Percentiles rank a stretch among this genome's conserved stretches.
Conservation (phyloP, 2,888 invertebrate species). For the Tiphia femorata region DNA sequence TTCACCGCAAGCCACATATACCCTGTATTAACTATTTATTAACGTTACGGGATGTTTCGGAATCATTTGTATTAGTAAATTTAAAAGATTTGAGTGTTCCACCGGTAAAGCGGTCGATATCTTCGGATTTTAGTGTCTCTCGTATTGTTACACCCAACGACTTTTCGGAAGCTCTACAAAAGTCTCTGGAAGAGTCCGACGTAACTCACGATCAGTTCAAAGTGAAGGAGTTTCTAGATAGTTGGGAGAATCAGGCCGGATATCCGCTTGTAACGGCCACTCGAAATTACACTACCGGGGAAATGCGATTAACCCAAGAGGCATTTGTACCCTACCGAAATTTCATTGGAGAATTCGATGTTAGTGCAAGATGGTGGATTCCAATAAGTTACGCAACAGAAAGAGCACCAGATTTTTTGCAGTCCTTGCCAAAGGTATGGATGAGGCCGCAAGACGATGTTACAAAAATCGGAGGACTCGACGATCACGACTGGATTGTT, state of each 20-base stretch:
- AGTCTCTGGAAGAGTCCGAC: conserved; percentile 51
- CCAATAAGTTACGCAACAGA: conserved; percentile 55
- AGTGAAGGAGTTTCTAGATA: conserved; percentile 58
- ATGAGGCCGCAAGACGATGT: conserved; percentile 55
- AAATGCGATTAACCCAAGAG: conserved; percentile 69
- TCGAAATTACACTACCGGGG: conserved; percentile 53
- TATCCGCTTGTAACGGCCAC: conserved; percentile 76
- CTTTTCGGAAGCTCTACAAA: conserved; percentile 63
- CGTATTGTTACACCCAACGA: conserved; percentile 69
- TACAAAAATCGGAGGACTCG: conserved; percentile 25
- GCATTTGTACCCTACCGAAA: conserved; percentile 42
- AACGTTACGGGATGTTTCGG: too few species aligned
- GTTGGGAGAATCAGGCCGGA: conserved; percentile 78
- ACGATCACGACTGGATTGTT: conserved; percentile 73
- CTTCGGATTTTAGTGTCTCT: conserved; percentile 24
- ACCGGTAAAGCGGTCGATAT: too few species aligned
- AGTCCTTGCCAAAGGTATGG: conserved; percentile 72
- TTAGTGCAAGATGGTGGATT: conserved; percentile 49
- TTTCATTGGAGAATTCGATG: neutral
- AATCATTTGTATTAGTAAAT: too few species aligned
- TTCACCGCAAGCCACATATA: too few species aligned
- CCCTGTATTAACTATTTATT: too few species aligned
- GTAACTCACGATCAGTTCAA: conserved; percentile 5
- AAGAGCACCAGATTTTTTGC: conserved; percentile 64
- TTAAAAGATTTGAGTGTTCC: too few species aligned